phyloP scores from a whole-genome alignment of 2,113 vertebrate genomes.

The human (Homo sapiens) region DNA sequence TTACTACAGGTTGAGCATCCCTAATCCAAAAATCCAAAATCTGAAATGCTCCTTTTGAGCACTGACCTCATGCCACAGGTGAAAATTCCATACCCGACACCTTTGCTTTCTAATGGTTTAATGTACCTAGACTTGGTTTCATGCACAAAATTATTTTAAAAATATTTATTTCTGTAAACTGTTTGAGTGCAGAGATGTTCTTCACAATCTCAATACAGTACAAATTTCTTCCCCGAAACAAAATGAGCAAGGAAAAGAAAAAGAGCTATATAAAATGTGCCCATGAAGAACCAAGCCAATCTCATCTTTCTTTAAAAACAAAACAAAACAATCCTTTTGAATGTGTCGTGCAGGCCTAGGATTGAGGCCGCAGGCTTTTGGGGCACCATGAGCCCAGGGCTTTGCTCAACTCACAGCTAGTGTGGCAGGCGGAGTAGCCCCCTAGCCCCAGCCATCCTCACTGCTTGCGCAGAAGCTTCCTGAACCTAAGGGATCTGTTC shows the following conservation, averaged over 20 bases:
- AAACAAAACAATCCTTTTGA: not conserved
- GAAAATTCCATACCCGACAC: not conserved
- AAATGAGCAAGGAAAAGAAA: conserved; percentile 34
- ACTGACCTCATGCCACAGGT: not conserved
- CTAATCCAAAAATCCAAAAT: not conserved
- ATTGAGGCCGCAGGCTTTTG: not conserved
- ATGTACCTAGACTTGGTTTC: not conserved
- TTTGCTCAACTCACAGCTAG: not conserved
- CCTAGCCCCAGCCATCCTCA: accelerated
- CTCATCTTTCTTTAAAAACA: not conserved
- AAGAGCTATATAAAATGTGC: conserved; percentile 13
- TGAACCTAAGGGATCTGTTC: too few species aligned
- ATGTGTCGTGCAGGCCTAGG: not conserved
- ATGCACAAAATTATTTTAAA: not conserved
- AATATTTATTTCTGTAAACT: conserved; percentile 82
- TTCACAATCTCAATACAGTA: conserved; percentile 62
- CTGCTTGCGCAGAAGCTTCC: not conserved
- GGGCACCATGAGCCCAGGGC: accelerated
- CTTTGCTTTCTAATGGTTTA: not conserved
- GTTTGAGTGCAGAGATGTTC: conserved; percentile 60
- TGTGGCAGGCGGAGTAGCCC: not conserved
- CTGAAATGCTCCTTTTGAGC: not conserved
- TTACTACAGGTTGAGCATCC: not conserved
- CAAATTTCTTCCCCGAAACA: conserved; percentile 36
- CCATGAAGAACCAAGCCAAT: conserved; percentile 56